A percentile compares a stretch with the other conserved stretches of the same genome.
Evolutionary conservation across 2,113 vertebrate species (phyloP).

Genomic region (Psilopsiagon aymara): DNA sequence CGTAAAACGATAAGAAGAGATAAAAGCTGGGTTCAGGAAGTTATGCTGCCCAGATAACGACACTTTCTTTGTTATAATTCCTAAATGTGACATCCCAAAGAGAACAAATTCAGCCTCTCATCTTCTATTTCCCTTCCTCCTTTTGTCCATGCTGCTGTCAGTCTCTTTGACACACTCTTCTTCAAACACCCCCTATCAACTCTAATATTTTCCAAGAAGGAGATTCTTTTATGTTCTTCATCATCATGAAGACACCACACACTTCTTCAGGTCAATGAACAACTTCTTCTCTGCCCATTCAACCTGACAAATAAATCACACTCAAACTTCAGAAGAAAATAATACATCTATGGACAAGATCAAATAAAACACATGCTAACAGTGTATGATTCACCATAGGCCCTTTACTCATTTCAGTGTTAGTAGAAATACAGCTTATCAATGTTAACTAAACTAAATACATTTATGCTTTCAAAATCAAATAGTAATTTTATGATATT

Average conservation of each 20-base stretch:
- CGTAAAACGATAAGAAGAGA: slow-evolving; percentile 58
- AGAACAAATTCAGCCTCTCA: slow-evolving; percentile 48
- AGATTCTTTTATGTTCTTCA: slow-evolving; percentile 63
- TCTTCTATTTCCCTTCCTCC: slow-evolving; percentile 55
- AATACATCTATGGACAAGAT: slow-evolving; percentile 38
- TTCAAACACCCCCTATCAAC: slow-evolving; percentile 69
- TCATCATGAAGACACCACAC: slow-evolving; percentile 46
- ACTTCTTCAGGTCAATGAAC: slow-evolving; percentile 66
- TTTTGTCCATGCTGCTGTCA: slow-evolving; percentile 56
- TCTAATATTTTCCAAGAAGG: slow-evolving; percentile 65
- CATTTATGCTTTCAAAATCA: neutral
- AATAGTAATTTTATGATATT: neutral
- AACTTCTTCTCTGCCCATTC: slow-evolving; percentile 63
- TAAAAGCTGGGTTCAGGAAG: slow-evolving; percentile 64
- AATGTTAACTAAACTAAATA: neutral
- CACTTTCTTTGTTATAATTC: slow-evolving; percentile 60
- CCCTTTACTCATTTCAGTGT: neutral
- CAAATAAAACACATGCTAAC: slow-evolving; percentile 31
- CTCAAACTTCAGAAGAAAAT: slow-evolving; percentile 56
- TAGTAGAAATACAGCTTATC: neutral
- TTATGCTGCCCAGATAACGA: slow-evolving; percentile 56
- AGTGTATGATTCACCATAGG: neutral
- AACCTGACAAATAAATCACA: slow-evolving; percentile 72
- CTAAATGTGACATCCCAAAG: slow-evolving; percentile 42
- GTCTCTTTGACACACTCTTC: slow-evolving; percentile 52